A percentile compares a stretch with the other conserved stretches of the same genome.
Conservation (phyloP, 2,888 invertebrate species). For the Pristionchus fissidentatus region DNA sequence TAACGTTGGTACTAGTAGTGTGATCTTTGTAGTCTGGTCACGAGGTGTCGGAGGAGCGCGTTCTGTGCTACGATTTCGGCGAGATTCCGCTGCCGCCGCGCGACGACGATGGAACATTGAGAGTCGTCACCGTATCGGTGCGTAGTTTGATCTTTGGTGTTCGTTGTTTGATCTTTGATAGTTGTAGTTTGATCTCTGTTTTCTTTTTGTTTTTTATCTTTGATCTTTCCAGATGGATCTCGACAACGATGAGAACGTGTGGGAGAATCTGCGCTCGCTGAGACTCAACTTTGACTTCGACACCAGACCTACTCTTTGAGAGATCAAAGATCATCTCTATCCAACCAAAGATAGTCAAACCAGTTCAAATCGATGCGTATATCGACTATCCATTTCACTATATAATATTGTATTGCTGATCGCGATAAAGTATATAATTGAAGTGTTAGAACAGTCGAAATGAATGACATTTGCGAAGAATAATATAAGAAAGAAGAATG, state of each 20-base stretch:
- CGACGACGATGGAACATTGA: neutral
- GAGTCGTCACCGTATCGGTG: neutral
- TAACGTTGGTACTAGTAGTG: no score
- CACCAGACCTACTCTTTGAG: neutral
- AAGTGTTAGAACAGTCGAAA: no score
- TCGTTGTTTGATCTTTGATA: neutral
- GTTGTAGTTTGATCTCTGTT: neutral
- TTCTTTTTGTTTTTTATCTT: neutral
- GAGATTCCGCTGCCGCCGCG: conserved; percentile 8
- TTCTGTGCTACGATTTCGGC: conserved; percentile 31
- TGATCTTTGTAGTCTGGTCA: conserved; percentile 20
- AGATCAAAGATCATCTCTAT: conserved; percentile 35
- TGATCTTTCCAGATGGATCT: conserved; percentile 23
- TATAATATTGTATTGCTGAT: no score
- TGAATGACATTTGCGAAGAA: no score
- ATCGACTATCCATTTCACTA: no score
- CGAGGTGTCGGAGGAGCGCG: neutral
- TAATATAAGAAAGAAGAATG: no score
- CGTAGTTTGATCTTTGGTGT: neutral
- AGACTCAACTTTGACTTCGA: conserved; percentile 25
- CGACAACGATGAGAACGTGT: conserved; percentile 21
- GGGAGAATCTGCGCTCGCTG: conserved; percentile 24
- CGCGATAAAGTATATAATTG: no score
- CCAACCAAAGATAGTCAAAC: no score
- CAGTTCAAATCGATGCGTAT: conserved; percentile 21